Conservation (phyloP, 2,797 vertebrate species). For the Melopsittacus undulatus region DNA sequence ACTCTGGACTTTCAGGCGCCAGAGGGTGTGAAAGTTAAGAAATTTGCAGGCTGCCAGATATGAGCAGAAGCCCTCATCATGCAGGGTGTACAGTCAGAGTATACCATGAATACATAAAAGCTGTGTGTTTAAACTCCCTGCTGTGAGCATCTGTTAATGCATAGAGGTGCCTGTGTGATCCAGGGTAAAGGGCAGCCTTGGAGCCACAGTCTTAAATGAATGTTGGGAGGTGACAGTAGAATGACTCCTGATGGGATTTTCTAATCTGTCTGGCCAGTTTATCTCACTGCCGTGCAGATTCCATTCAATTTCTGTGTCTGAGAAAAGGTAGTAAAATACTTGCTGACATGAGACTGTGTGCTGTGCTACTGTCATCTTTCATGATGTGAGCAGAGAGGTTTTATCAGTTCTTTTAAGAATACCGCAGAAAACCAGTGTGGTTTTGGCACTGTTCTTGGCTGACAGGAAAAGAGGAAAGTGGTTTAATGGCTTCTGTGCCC, state of each 20-base stretch:
- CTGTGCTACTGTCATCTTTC: neutral
- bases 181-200: neutral
- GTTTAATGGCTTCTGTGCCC: neutral
- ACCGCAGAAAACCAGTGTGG: neutral
- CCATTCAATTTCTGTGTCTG: neutral
- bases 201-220: neutral
- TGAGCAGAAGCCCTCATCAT: slow-evolving; percentile 7
- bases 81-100: neutral
- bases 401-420: neutral
- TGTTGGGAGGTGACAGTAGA: neutral
- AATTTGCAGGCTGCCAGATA: slow-evolving; percentile 3
- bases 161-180: neutral
- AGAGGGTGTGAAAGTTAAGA: slow-evolving; percentile 5
- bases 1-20: neutral
- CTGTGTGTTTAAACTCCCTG: slow-evolving; percentile 41
- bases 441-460: slow-evolving; percentile 3
- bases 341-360: neutral
- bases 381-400: neutral
- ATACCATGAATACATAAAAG: slow-evolving; percentile 12
- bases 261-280: neutral
- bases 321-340: neutral
- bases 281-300: neutral
- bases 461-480: neutral
- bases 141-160: slow-evolving; percentile 38
- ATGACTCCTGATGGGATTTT: neutral